Evolutionary conservation across 2,113 vertebrate genomes (phyloP).

Genomic region (Oreocharis arfaki): DNA sequence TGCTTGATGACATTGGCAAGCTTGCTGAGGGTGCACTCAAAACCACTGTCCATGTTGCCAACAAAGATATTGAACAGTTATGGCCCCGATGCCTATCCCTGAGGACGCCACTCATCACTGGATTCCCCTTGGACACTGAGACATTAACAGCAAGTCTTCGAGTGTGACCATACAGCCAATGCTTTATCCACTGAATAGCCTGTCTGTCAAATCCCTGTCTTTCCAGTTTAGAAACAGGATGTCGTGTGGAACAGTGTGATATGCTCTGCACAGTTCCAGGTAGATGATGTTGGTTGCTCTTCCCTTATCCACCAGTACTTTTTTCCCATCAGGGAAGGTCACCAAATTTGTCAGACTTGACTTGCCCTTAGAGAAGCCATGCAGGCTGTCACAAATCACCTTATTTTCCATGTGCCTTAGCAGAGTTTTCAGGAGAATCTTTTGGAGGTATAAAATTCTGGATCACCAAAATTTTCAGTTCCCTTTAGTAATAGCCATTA

Average conservation of each 20-base stretch:
- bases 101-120: not conserved
- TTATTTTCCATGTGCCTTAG: not conserved
- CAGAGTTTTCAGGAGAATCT: not conserved
- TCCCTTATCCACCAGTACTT: not conserved
- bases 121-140: accelerated
- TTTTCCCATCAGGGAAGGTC: not conserved
- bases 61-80: not conserved
- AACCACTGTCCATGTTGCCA: not conserved
- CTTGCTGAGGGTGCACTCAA: not conserved
- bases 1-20: not conserved
- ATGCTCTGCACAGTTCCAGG: not conserved
- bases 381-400: not conserved
- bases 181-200: not conserved
- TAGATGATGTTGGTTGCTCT: not conserved
- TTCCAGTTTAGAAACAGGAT: not conserved
- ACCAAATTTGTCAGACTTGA: not conserved
- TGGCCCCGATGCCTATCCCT: not conserved
- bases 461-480: not conserved
- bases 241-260: not conserved
- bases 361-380: not conserved
- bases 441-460: not conserved
- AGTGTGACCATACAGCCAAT: not conserved
- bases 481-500: not conserved
- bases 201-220: not conserved
- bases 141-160: not conserved